phyloP scores from a whole-genome alignment of 2,888 invertebrate genomes.

The Eristalis tenax region DNA sequence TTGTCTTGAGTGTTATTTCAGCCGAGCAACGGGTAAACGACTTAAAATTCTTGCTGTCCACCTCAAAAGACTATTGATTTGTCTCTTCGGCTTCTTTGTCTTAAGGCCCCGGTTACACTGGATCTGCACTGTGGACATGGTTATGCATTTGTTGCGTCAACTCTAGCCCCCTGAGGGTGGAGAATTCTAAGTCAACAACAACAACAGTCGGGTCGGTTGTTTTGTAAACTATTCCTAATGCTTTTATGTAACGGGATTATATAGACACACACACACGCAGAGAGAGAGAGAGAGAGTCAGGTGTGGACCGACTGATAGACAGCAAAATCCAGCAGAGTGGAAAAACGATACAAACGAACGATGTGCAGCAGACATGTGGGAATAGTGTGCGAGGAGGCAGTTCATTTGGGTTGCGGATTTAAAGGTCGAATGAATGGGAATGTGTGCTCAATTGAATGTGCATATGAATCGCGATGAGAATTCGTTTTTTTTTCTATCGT shows the following conservation, averaged over 20 bases:
- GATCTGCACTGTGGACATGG: background rate
- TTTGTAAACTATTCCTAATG: conserved; percentile 43
- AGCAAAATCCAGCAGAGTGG: conserved; percentile 17
- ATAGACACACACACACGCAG: conserved; percentile 14
- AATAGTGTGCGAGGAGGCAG: conserved; percentile 13
- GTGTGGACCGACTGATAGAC: background rate
- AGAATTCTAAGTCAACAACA: background rate
- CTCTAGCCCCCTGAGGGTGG: conserved; percentile 22
- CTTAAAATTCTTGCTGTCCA: conserved; percentile 29
- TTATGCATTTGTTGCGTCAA: conserved; percentile 58
- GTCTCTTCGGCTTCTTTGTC: conserved; percentile 54
- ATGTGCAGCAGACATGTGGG: background rate
- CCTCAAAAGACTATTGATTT: conserved; percentile 23
- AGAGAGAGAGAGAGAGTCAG: background rate
- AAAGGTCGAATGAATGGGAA: conserved; percentile 50
- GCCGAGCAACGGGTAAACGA: conserved; percentile 11
- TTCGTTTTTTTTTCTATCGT: background rate
- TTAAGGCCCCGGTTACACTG: conserved; percentile 25
- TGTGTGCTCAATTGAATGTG: conserved; percentile 39
- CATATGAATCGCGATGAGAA: background rate
- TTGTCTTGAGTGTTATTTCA: conserved; percentile 3
- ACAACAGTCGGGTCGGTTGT: background rate
- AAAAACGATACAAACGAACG: conserved; percentile 5
- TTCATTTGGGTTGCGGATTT: conserved; percentile 64
- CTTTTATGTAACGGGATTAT: conserved; percentile 57